Percentiles rank a stretch among this genome's conserved stretches.
phyloP scores from a whole-genome alignment of 2,113 vertebrate species.

The Vidua chalybeata region DNA sequence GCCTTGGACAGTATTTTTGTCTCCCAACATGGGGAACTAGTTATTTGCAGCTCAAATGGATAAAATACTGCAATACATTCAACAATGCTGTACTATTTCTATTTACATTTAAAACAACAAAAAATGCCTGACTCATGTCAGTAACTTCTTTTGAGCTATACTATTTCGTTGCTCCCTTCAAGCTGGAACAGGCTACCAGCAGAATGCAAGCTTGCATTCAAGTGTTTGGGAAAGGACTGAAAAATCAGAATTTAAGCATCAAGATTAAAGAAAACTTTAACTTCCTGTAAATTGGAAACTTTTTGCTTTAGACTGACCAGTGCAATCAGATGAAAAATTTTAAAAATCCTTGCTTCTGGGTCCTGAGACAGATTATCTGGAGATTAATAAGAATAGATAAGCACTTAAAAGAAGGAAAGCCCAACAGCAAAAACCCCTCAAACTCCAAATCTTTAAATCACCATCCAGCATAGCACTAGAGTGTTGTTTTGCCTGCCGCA shows the following conservation, averaged over 20 bases:
- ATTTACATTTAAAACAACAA: background rate
- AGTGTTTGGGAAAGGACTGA: background rate
- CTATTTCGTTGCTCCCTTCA: background rate
- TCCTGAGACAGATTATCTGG: background rate
- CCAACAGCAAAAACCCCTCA: background rate
- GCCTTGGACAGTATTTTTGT: background rate
- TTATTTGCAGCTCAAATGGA: background rate
- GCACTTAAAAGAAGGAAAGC: background rate
- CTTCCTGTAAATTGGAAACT: background rate
- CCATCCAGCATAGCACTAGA: background rate
- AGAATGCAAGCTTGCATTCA: background rate
- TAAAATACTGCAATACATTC: background rate
- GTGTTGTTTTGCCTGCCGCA: background rate
- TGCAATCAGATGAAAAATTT: background rate
- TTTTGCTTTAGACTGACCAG: background rate
- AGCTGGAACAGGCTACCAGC: background rate
- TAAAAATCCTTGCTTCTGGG: background rate
- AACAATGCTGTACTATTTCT: background rate
- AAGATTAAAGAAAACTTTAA: background rate
- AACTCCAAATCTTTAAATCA: background rate
- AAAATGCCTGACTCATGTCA: background rate
- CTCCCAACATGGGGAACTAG: background rate
- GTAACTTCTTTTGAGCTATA: background rate
- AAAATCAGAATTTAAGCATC: background rate
- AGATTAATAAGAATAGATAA: background rate